Percentiles rank a stretch among this genome's conserved stretches.
phyloP scores from a whole-genome alignment of 1,140 invertebrate genomes.

The Acromyrmex charruanus region DNA sequence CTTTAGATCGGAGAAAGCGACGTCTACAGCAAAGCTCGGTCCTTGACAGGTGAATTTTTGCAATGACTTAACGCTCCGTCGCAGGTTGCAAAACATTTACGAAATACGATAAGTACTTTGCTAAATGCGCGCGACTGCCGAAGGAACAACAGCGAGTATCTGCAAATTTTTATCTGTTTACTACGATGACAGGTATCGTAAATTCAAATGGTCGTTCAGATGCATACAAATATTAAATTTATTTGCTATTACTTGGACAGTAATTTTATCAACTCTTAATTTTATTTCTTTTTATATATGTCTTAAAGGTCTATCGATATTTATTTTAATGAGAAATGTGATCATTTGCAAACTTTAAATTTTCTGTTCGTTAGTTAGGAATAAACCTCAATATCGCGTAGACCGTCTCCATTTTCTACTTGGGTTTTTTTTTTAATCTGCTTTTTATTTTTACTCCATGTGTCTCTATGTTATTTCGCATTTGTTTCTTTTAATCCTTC shows the following conservation, averaged over 20 bases:
- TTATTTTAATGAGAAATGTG: background rate
- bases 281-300: background rate
- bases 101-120: constrained; percentile 20
- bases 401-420: background rate
- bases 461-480: background rate
- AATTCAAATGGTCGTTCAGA: constrained; percentile 5
- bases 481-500: background rate
- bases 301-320: background rate
- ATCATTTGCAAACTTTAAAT: background rate
- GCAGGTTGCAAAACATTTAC: constrained; percentile 34
- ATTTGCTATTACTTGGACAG: background rate
- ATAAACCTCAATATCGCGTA: background rate
- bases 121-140: background rate
- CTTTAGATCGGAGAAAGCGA: constrained; percentile 33
- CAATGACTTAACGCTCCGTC: background rate
- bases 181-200: background rate
- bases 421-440: background rate
- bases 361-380: background rate
- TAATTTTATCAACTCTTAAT: constrained; percentile 12
- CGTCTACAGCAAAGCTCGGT: constrained; percentile 30
- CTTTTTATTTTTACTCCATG: background rate
- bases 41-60: constrained; percentile 43
- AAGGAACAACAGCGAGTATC: background rate
- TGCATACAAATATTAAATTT: constrained; percentile 14
- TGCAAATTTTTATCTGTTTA: background rate